Evolutionary conservation across 2,888 invertebrate species (phyloP), one percentile per base, ranked within the genome.

Genomic region (Leptarthrus brevirostris): DNA sequence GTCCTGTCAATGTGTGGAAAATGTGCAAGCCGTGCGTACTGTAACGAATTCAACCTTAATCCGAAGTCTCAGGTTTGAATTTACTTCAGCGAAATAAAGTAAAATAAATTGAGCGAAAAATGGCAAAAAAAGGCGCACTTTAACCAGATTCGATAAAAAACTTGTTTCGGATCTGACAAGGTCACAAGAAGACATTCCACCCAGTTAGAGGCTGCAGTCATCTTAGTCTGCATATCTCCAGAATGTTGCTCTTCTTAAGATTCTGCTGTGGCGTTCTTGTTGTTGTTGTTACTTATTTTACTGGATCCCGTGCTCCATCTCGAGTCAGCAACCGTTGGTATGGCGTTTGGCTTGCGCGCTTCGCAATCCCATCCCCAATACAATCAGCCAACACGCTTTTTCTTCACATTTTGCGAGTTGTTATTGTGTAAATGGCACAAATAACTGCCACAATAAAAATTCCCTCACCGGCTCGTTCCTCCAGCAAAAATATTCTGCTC

Each of bases 151-250:
- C 34, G 54, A 71, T 30, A 72, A 73, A 54, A 73, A 73, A 61
- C 73, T 73, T 73, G 73, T 64, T n/a, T 73, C 52, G 61, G 44
- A 12, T 61, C 72, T 49, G 30, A 54, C 74, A 74, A 74, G 74
- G 74, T 74, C 74, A 74, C 53, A 36, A 53, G 54, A 71, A 74
- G 74, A 71, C 74, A 52, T 74, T 74, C 74, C 74, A 71, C 74
- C 69, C 74, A 44, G 52, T 56, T 49, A 24, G 20, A 61, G 61
- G 22, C 40, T 30, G 40, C 30, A 36, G 4, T 61, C 61, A 20
- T 40, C 22, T 61, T 56, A 34, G 61, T 61, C 61, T 61, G 40
- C 36, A 36, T 61, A 40, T 40, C 18, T 18, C 40, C 61, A 20
- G 40, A 40, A 20, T 20, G 72, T 26, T 24, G 26, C 44, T 47